Evolutionary conservation across 1,140 invertebrate species (phyloP).

Genomic region (Drosophila kanapiae): DNA sequence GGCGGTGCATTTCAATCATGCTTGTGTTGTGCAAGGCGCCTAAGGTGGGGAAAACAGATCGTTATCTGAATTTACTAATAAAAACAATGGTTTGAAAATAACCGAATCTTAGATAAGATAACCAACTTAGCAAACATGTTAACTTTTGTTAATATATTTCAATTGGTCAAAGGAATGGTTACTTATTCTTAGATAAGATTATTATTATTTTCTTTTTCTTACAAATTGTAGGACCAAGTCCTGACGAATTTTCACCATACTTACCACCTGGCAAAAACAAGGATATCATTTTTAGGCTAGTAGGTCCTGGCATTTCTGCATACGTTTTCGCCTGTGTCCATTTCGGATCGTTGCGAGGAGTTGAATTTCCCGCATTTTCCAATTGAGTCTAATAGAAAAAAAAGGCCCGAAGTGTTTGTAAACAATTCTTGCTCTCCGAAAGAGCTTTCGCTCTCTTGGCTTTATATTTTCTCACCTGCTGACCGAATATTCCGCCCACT

Average conservation of each 20-base stretch:
- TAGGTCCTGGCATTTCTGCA: constrained; percentile 61
- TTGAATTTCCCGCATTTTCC: constrained; percentile 41
- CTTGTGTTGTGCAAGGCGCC: constrained; percentile 62
- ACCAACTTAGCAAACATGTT: too few relatives aligned
- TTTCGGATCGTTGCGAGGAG: constrained; percentile 51
- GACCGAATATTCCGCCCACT: constrained; percentile 18
- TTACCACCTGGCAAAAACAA: constrained; percentile 72
- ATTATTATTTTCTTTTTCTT: too few relatives aligned
- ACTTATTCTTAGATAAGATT: not conserved
- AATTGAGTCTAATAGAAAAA: constrained; percentile 23
- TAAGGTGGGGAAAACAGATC: not conserved
- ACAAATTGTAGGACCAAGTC: too few relatives aligned
- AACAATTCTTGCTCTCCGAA: constrained; percentile 38
- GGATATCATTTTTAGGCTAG: constrained; percentile 34
- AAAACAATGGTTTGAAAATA: not conserved
- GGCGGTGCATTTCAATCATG: constrained; percentile 62
- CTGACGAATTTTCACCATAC: too few relatives aligned
- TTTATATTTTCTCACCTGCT: constrained; percentile 54
- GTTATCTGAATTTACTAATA: not conserved
- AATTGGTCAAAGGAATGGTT: not conserved
- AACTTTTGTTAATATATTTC: not conserved
- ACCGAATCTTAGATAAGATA: not conserved
- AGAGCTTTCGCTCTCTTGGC: constrained; percentile 26
- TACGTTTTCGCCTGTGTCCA: constrained; percentile 68
- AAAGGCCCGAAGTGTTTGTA: constrained; percentile 58